A percentile compares a stretch with the other conserved stretches of the same genome.
Conservation (phyloP, 2,113 vertebrate species). For the Psilopogon haemacephalus region DNA sequence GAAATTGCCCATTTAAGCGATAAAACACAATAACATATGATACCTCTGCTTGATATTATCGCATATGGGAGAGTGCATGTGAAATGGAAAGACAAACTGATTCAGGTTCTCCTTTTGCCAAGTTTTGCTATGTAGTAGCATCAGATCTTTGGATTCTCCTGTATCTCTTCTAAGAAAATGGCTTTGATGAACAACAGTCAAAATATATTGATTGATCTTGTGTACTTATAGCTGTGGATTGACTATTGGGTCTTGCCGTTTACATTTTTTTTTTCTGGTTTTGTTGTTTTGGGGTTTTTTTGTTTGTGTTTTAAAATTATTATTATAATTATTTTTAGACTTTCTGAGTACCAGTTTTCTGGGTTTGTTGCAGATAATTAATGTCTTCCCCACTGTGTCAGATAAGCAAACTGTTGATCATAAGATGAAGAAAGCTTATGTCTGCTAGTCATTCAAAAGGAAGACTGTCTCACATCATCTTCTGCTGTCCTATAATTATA, state of each 20-base stretch:
- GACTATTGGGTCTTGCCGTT: background rate
- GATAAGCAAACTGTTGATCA: background rate
- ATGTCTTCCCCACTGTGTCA: background rate
- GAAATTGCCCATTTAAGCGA: constrained; percentile 25
- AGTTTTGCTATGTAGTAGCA: background rate
- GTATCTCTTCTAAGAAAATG: background rate
- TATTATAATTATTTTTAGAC: no score
- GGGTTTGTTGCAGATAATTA: background rate
- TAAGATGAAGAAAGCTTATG: background rate
- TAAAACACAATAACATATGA: background rate
- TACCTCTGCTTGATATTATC: background rate
- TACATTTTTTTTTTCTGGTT: background rate
- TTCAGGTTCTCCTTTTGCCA: background rate
- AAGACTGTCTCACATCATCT: no score
- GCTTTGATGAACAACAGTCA: background rate
- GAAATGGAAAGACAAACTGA: background rate
- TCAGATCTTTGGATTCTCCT: background rate
- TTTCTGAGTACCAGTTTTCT: no score
- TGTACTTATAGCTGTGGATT: background rate
- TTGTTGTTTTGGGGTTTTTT: background rate
- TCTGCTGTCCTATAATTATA: background rate
- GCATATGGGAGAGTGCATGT: background rate
- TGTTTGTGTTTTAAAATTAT: background rate
- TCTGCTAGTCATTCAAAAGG: background rate
- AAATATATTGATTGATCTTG: background rate